Conservation (phyloP, 2,888 invertebrate genomes). For the Trypoxylon attenuatum region DNA sequence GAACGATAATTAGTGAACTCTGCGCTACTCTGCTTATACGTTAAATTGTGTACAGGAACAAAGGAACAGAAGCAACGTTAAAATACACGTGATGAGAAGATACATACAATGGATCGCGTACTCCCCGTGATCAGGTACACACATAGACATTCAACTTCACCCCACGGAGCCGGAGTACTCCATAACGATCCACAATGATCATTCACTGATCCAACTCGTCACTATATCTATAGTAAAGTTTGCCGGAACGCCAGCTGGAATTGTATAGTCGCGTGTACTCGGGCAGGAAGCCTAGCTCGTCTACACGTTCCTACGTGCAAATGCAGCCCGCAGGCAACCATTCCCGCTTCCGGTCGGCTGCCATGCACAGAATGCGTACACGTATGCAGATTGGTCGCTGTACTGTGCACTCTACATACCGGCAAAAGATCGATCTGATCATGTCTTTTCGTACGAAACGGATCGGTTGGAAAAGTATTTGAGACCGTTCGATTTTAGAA, state of each 20-base stretch:
- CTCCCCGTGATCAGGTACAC: not conserved
- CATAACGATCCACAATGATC: slow-evolving; percentile 30
- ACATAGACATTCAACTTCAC: not conserved
- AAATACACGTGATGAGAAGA: no score
- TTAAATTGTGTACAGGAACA: not conserved
- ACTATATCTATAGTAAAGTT: slow-evolving; percentile 38
- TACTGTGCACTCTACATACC: slow-evolving; percentile 46
- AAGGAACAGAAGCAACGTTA: not conserved
- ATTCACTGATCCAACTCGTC: slow-evolving; percentile 20
- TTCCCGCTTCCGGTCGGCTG: slow-evolving; percentile 60
- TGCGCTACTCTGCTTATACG: not conserved
- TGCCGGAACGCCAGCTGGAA: slow-evolving; percentile 28
- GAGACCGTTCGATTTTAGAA: slow-evolving; percentile 7
- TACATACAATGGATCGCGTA: not conserved
- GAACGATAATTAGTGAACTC: no score
- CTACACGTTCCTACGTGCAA: slow-evolving; percentile 45
- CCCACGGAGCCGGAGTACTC: not conserved
- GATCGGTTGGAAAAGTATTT: slow-evolving; percentile 43
- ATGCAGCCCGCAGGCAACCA: slow-evolving; percentile 55
- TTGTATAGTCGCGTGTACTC: slow-evolving; percentile 24
- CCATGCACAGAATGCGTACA: slow-evolving; percentile 61
- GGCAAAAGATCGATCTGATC: slow-evolving; percentile 53
- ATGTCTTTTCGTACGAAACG: slow-evolving; percentile 39
- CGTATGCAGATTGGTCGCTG: slow-evolving; percentile 57
- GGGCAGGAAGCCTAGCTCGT: slow-evolving; percentile 47